phyloP scores from a whole-genome alignment of 2,888 invertebrate species.

The Palloptera scutellata region DNA sequence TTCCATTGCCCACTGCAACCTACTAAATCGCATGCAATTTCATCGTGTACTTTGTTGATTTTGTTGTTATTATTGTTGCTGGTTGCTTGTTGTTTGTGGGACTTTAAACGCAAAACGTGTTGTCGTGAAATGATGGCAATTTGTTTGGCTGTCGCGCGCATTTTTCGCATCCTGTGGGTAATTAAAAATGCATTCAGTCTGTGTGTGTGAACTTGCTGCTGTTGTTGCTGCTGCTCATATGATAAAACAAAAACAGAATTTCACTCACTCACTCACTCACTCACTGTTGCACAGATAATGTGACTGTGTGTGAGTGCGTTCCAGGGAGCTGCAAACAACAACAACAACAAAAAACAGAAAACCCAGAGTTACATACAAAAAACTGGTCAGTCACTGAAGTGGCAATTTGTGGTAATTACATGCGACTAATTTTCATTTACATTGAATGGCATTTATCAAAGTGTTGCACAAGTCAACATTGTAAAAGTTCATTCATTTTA shows the following conservation, averaged over 20 bases:
- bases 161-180: constrained; percentile 44
- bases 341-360: not conserved
- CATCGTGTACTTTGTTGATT: too few species aligned
- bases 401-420: constrained; percentile 60
- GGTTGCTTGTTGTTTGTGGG: constrained; percentile 14
- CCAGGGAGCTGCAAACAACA: not conserved
- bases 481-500: too few species aligned
- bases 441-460: constrained; percentile 57
- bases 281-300: too few species aligned
- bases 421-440: constrained; percentile 59
- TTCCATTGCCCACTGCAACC: constrained; percentile 1
- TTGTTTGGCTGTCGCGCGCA: constrained; percentile 29
- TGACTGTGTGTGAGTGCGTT: too few species aligned
- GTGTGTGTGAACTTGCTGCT: constrained; percentile 23
- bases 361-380: not conserved
- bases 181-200: constrained; percentile 43
- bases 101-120: constrained; percentile 15
- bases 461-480: not conserved
- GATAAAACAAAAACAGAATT: too few species aligned
- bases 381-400: constrained; percentile 50
- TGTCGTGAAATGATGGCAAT: constrained; percentile 32
- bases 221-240: not conserved
- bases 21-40: too few species aligned
- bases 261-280: too few species aligned
- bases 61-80: not conserved